Conservation (phyloP, 2,888 invertebrate species). For the Fragum sueziense region DNA sequence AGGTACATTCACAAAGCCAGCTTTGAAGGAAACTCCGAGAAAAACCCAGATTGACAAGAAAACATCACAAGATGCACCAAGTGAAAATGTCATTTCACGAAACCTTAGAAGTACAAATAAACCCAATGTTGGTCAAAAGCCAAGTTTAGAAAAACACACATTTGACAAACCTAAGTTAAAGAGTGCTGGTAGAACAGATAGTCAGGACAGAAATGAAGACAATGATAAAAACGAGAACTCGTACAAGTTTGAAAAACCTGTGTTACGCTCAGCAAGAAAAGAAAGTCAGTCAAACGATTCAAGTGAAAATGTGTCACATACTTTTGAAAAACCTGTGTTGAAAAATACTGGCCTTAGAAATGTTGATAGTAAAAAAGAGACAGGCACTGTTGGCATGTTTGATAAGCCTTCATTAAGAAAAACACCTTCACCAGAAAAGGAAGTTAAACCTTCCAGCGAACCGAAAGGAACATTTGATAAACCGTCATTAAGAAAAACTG, state of each 20-base stretch:
- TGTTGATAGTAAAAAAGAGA: slow-evolving; percentile 24
- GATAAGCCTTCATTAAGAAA: slow-evolving; percentile 54
- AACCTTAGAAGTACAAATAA: slow-evolving; percentile 22
- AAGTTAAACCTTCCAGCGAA: slow-evolving; percentile 35
- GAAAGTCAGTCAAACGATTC: not conserved
- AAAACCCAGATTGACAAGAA: slow-evolving; percentile 9
- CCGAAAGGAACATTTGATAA: slow-evolving; percentile 63
- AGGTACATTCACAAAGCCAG: slow-evolving; percentile 52
- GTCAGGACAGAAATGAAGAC: slow-evolving; percentile 9
- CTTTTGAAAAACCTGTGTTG: slow-evolving; percentile 51
- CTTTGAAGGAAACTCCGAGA: slow-evolving; percentile 50
- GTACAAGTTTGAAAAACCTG: slow-evolving; percentile 56
- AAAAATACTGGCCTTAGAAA: slow-evolving; percentile 16
- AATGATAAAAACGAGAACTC: slow-evolving; percentile 31
- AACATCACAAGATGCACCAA: not conserved
- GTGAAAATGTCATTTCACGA: not conserved
- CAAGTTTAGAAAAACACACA: slow-evolving; percentile 31
- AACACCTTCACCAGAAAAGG: slow-evolving; percentile 55
- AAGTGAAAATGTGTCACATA: slow-evolving; percentile 19
- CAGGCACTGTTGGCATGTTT: slow-evolving; percentile 33
- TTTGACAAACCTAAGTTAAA: slow-evolving; percentile 62
- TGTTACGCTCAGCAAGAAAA: slow-evolving; percentile 38
- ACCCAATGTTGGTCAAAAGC: not conserved
- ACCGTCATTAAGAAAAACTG: slow-evolving; percentile 54
- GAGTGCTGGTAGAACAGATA: slow-evolving; percentile 18